Base-by-base conservation (phyloP, 1,140 invertebrate species). In the Sesamia nonagrioides region DNA sequence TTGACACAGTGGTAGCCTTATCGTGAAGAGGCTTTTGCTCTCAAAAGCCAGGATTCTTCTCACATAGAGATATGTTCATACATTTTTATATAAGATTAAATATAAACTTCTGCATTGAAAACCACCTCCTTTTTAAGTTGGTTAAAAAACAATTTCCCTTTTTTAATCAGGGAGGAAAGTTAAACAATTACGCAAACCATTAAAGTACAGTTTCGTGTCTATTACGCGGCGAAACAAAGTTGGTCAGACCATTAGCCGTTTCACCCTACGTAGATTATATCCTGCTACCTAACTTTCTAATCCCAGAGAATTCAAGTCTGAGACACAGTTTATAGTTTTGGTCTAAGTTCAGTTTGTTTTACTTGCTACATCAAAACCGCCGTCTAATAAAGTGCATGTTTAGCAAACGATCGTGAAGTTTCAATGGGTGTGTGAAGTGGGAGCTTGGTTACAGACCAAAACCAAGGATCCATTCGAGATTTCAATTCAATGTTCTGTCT, bases 301-400 rank as follows among this genome's bases (percentile, higher is more conserved):
- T 69, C 40, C 45, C 7, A 69, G 42, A 18, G 18, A 69, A 27
- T 69, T 27, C 42, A 45, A 69, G 66, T 69, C 17, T 50, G 66
- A 6, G 40, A 50, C 66, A 40, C n/a, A 69, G 18, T 69, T 48
- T 17, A 33, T 11, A 27, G 66, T 68, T 68, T 27, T 45, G 13
- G 63, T 48, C 40, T 48, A 27, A 68, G 63, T 69, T 69, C 21
- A 21, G 21, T 69, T 69, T 48, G 66, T 69, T 69, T 69, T 69
- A 61, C 60, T 61, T 61, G n/a, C 7, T 17, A 61, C 60, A n/a
- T 37, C 35, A 50, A 40, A 69, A 69, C 42, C 40, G 13, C 60
- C n/a, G 35, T 13, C 42, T 45, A 69, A 69, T 18, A 27, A 69
- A 69, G 66, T 50, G 66, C 66, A 69, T 69, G 42, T 37, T 21